These are phyloP conservation scores for Drosophila mayaguana DNA, from an alignment of 2,888 invertebrate genomes.

Conservation along the genomic window DNA sequence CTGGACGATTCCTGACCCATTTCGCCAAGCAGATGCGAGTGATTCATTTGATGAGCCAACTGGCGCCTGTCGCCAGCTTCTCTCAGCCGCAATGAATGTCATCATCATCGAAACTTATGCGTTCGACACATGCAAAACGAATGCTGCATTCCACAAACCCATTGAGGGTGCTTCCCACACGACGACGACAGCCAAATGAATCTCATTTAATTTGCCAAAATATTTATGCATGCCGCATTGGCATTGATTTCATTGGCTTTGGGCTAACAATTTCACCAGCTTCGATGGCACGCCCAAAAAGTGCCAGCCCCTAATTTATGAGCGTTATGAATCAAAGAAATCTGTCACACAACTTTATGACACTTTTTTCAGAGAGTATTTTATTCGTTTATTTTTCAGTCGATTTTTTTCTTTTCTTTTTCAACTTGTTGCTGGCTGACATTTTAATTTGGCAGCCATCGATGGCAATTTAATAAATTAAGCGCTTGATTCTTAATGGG, in stretches of 20 bases:
- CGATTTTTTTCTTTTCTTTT: neutral
- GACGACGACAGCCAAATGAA: conserved; percentile 73
- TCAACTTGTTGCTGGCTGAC: conserved; percentile 57
- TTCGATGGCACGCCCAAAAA: conserved; percentile 64
- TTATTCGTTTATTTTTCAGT: conserved; percentile 1
- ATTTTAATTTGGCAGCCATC: conserved; percentile 80
- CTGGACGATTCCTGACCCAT: conserved; percentile 48
- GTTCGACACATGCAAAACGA: conserved; percentile 67
- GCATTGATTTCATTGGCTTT: conserved; percentile 58
- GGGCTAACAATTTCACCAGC: conserved; percentile 30
- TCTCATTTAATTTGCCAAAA: conserved; percentile 76
- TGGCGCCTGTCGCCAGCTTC: conserved; percentile 60
- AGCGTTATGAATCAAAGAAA: conserved; percentile 72
- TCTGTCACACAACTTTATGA: conserved; percentile 77
- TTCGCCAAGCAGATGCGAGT: conserved; percentile 35
- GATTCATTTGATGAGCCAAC: conserved; percentile 50
- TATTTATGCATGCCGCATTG: conserved; percentile 73
- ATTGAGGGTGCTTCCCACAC: conserved; percentile 52
- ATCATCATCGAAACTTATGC: conserved; percentile 69
- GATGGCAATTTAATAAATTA: conserved; percentile 74
- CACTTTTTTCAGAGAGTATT: conserved; percentile 50
- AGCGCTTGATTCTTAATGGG: conserved; percentile 64
- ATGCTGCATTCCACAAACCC: conserved; percentile 36
- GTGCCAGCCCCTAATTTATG: conserved; percentile 64
- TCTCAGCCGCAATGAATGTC: conserved; percentile 62